phyloP scores from a whole-genome alignment of 2,113 vertebrate genomes.

The Halichoerus grypus region DNA sequence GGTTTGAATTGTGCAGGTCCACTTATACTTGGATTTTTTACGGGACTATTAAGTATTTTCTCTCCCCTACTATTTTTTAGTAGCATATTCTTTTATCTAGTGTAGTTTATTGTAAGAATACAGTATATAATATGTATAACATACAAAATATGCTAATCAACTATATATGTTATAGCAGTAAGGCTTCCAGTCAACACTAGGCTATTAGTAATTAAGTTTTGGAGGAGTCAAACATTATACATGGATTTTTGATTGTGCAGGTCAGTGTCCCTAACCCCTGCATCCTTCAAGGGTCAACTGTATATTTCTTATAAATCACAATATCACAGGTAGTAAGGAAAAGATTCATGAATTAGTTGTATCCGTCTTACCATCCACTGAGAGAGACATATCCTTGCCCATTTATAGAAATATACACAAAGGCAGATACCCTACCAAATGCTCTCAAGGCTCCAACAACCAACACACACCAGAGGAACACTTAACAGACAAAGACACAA shows the following conservation, averaged over 20 bases:
- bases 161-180: neutral
- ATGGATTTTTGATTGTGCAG: neutral
- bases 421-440: neutral
- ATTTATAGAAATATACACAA: neutral
- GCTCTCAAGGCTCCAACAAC: neutral
- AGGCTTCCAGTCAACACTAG: neutral
- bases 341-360: neutral
- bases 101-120: neutral
- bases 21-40: neutral
- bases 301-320: neutral
- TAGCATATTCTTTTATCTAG: neutral
- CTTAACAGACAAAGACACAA: neutral
- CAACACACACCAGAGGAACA: neutral
- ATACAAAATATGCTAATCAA: neutral
- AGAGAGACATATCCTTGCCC: neutral
- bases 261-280: neutral
- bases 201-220: neutral
- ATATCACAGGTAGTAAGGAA: neutral
- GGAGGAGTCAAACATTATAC: neutral
- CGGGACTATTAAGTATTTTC: neutral
- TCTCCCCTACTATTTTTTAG: neutral
- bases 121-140: neutral
- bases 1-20: neutral
- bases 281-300: neutral
- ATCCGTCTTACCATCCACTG: neutral